phyloP scores from a whole-genome alignment of 2,113 vertebrate species.

The Boulengeromyrus knoepffleri region DNA sequence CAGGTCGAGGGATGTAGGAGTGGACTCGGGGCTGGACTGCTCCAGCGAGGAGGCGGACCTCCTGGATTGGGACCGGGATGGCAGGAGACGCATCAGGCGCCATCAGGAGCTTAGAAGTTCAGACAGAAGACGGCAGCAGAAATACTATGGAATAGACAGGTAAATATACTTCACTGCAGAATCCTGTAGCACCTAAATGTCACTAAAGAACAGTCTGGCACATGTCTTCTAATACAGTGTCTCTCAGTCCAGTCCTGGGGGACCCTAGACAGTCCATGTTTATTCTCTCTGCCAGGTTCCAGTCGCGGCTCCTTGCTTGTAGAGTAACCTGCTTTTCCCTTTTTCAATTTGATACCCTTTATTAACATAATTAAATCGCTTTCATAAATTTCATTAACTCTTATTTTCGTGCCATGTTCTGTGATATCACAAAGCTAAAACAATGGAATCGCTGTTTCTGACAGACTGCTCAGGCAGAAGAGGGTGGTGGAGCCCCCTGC shows the following conservation, averaged over 20 bases:
- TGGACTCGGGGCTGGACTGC: conserved; percentile 45
- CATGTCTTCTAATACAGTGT: not conserved
- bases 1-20: conserved; percentile 32
- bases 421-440: not conserved
- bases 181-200: conserved; percentile 11
- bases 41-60: conserved; percentile 30
- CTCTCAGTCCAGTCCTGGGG: not conserved
- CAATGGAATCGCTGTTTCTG: not conserved
- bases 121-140: conserved; percentile 8
- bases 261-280: not conserved
- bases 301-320: not conserved
- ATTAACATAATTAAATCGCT: not conserved
- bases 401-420: not conserved
- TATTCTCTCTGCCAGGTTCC: not conserved
- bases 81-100: conserved; percentile 9
- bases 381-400: not conserved
- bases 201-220: not conserved
- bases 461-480: conserved; percentile 48
- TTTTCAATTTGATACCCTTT: not conserved
- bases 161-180: conserved; percentile 26
- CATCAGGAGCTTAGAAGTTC: conserved; percentile 1
- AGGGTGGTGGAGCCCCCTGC: conserved; percentile 25
- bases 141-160: conserved; percentile 12
- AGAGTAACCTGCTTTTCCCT: not conserved
- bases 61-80: conserved; percentile 12